Conservation (phyloP, 2,113 vertebrate species). For the Plestiodon gilberti region DNA sequence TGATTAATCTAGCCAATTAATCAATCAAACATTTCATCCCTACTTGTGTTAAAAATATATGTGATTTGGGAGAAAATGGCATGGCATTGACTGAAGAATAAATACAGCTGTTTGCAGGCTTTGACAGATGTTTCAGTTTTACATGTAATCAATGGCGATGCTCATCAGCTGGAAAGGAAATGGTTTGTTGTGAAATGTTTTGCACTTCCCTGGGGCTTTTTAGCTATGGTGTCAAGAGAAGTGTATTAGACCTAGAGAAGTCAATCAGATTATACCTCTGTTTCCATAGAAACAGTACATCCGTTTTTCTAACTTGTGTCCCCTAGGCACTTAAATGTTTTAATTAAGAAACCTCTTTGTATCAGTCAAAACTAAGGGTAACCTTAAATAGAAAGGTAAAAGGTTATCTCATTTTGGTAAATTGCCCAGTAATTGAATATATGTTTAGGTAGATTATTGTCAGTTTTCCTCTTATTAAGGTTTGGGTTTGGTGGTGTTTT, state of each 20-base stretch:
- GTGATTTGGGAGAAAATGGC: neutral
- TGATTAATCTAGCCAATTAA: too few species aligned
- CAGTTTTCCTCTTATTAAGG: neutral
- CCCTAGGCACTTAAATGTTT: slow-evolving; percentile 13
- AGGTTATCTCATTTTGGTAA: neutral
- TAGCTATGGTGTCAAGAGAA: slow-evolving; percentile 23
- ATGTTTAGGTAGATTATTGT: neutral
- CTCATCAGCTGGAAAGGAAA: slow-evolving; percentile 4
- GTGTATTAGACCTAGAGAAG: slow-evolving; percentile 32
- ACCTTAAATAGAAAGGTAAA: neutral
- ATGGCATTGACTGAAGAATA: neutral
- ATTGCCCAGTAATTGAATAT: neutral
- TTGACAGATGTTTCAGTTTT: slow-evolving; percentile 28
- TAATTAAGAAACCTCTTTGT: neutral
- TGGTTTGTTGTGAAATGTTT: slow-evolving; percentile 27
- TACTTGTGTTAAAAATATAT: neutral
- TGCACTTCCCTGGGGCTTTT: slow-evolving; percentile 27
- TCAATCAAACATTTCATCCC: neutral
- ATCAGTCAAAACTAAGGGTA: neutral
- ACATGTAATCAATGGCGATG: neutral
- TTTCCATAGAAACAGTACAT: slow-evolving; percentile 42
- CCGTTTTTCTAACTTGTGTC: slow-evolving; percentile 10
- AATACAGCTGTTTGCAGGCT: neutral
- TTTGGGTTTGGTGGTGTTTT: too few species aligned
- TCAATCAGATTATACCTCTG: slow-evolving; percentile 32